Conservation (phyloP, 2,888 invertebrate genomes). For the Coelinius sp. region DNA sequence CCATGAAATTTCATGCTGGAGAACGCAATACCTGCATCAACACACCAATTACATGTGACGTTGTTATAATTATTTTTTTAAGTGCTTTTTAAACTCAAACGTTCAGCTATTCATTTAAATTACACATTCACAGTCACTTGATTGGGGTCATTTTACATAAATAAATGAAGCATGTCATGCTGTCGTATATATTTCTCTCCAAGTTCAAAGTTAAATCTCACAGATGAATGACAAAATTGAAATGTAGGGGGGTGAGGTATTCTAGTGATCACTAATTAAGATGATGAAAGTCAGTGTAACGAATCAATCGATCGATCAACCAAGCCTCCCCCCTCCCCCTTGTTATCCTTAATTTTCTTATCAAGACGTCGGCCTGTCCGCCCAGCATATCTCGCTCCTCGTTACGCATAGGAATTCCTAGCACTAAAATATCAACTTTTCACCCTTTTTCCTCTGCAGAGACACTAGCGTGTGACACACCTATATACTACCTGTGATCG, state of each 20-base stretch:
- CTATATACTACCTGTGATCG: constrained; percentile 27
- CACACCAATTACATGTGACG: background rate
- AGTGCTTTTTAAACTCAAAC: background rate
- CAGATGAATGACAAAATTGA: background rate
- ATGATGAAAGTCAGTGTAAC: constrained; percentile 39
- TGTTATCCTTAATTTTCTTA: constrained; percentile 62
- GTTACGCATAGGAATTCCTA: constrained; percentile 24
- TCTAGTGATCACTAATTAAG: too few relatives aligned
- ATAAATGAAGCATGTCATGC: background rate
- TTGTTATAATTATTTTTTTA: background rate
- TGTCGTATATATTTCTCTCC: too few relatives aligned
- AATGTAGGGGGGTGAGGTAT: constrained; percentile 3
- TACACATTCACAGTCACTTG: background rate
- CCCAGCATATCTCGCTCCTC: constrained; percentile 52
- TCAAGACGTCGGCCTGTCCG: constrained; percentile 60
- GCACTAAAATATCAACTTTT: constrained; percentile 41
- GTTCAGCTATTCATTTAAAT: background rate
- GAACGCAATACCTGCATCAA: background rate
- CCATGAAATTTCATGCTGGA: background rate
- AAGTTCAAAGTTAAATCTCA: background rate
- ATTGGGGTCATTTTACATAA: background rate
- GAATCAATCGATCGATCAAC: constrained; percentile 55
- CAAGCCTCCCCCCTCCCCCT: too few relatives aligned
- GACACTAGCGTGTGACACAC: constrained; percentile 9
- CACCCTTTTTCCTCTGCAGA: constrained; percentile 43